A percentile compares a stretch with the other conserved stretches of the same genome.
Evolutionary conservation across 2,113 vertebrate species (phyloP).

Genomic region (Galemys pyrenaicus): DNA sequence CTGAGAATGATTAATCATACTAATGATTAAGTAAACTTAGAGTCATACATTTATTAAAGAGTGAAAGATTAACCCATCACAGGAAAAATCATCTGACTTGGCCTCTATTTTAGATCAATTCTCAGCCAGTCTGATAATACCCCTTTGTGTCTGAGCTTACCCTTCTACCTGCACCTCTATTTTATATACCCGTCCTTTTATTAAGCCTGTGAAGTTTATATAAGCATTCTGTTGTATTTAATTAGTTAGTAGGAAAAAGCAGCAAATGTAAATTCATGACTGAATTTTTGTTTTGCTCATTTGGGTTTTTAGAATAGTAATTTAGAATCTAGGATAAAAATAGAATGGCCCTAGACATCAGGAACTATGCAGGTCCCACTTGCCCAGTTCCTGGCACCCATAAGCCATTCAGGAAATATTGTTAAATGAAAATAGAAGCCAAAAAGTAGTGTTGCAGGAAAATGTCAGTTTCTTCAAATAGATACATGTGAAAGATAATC

Average conservation of each 20-base stretch:
- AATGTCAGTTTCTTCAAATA: background rate
- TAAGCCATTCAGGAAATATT: background rate
- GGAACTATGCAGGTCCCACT: background rate
- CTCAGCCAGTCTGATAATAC: background rate
- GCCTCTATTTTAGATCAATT: background rate
- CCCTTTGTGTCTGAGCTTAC: background rate
- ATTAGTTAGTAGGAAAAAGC: background rate
- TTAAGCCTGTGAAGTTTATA: background rate
- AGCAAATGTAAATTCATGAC: background rate
- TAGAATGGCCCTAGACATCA: background rate
- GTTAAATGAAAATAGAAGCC: background rate
- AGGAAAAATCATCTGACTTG: background rate
- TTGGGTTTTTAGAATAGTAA: background rate
- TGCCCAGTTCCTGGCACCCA: background rate
- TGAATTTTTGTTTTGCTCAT: background rate
- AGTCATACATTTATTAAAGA: background rate
- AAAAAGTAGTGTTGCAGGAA: background rate
- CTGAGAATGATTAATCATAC: constrained; percentile 22
- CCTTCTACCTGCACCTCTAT: background rate
- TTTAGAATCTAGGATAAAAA: constrained; percentile 3
- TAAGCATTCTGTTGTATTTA: background rate
- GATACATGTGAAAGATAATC: background rate
- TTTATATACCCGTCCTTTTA: background rate
- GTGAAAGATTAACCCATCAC: background rate
- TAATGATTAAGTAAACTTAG: background rate